Base-by-base conservation (phyloP, 2,888 invertebrate genomes). In the Diabrotica balteata region DNA sequence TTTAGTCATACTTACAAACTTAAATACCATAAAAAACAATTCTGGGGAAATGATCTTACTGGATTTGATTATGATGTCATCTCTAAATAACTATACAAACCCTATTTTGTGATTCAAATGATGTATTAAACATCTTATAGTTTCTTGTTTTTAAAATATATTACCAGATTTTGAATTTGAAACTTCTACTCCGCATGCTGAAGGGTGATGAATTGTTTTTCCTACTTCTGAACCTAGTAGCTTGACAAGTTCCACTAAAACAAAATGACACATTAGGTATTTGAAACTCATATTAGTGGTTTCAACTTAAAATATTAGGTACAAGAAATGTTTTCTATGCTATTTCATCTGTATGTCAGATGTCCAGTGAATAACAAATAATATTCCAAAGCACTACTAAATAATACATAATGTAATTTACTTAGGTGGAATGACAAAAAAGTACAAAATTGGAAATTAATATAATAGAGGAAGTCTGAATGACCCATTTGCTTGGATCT, bases 121-220 rank as follows among this genome's bases (percentile, higher is more conserved):
- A 52, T 52, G 22, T 17, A 52, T 10, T 49, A 8, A 11, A 11
- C 49, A 7, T 11, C 10, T 8, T 32, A 32, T 32, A 32, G 5
- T 32, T 5, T 32, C 32, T 32, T 4, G 32, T 32, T 32, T 32
- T 32, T 32, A 32, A 32, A 32, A 32, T 32, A 4, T 32, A 43
- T 71, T 68, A 71, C 73, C 73, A 47, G 61, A 42, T 67, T 70
- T 73, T 42, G 44, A 52, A 8, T 77, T 71, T 54, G 78, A 78
- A 63, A 76, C 78, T 72, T 81, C 82, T 32, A 82, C 79, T 62
- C 82, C 82, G 67, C 80, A 76, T 58, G 82, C 83, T 54, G 83
- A 83, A 54, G 83, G 84, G 75, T 83, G 83, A 70, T 83, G 84
- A 65, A 83, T 82, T 55, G 81, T 84, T 73, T 82, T 81, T 68